Evolutionary conservation across 2,113 vertebrate species (phyloP).

Genomic region (Ondatra zibethicus): DNA sequence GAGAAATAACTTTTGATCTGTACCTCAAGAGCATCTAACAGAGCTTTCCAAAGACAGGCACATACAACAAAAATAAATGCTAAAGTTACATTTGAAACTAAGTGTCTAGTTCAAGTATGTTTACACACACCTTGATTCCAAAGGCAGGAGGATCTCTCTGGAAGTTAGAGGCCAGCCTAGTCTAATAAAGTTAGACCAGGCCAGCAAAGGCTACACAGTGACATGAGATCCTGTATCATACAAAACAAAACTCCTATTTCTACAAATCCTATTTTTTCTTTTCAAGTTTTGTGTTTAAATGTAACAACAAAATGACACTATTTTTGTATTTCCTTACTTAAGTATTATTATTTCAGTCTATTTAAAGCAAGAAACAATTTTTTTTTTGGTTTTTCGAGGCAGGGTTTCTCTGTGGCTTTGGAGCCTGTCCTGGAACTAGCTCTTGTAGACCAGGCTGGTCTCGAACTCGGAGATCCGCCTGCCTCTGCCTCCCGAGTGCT

Average conservation of each 20-base stretch:
- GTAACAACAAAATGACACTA: slow-evolving; percentile 17
- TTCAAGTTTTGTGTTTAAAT: slow-evolving; percentile 40
- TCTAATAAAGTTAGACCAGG: neutral
- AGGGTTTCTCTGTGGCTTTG: too few species aligned
- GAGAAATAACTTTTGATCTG: neutral
- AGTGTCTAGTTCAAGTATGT: neutral
- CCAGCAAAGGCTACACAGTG: neutral
- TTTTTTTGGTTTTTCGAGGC: too few species aligned
- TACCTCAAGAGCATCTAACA: slow-evolving; percentile 1
- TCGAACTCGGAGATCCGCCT: too few species aligned
- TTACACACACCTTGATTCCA: neutral
- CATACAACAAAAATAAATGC: neutral
- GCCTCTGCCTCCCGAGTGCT: too few species aligned
- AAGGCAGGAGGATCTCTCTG: neutral
- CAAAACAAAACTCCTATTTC: neutral
- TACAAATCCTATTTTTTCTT: slow-evolving; percentile 33
- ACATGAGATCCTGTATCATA: neutral
- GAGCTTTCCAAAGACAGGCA: neutral
- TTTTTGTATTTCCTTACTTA: neutral
- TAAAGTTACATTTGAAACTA: neutral
- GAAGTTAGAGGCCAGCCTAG: neutral
- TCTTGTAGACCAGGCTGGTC: too few species aligned
- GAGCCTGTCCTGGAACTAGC: too few species aligned
- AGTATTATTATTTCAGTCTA: slow-evolving; percentile 27
- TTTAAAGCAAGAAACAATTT: neutral